Evolutionary conservation across 2,888 invertebrate species (phyloP).

Genomic region (Coremacera marginata): DNA sequence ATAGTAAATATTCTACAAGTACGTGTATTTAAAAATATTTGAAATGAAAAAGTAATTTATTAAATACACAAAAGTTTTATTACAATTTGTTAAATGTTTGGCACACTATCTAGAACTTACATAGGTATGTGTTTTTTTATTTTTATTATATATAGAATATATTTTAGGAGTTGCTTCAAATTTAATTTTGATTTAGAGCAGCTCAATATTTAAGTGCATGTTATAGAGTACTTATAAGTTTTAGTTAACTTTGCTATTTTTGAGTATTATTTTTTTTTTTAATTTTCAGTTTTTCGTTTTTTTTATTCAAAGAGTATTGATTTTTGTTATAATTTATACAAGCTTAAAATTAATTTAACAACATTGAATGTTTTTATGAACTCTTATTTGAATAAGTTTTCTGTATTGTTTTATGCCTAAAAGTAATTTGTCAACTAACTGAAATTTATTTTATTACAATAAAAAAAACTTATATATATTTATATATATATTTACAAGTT

Average conservation of each 20-base stretch:
- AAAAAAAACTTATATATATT: too few species aligned
- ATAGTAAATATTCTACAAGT: constrained; percentile 20
- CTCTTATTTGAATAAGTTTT: constrained; percentile 42
- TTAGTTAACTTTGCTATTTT: constrained; percentile 39
- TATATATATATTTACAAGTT: too few species aligned
- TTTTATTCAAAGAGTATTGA: neutral
- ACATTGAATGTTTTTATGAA: constrained; percentile 67
- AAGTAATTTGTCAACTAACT: constrained; percentile 12
- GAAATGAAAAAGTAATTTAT: neutral
- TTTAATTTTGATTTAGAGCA: constrained; percentile 24
- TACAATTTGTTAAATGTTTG: constrained; percentile 57
- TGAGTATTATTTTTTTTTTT: constrained; percentile 35
- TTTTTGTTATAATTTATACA: constrained; percentile 57
- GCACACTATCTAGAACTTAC: constrained; percentile 68
- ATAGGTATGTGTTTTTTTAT: constrained; percentile 34
- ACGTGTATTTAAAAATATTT: neutral
- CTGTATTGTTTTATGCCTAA: neutral
- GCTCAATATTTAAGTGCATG: constrained; percentile 38
- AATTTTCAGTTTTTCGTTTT: neutral
- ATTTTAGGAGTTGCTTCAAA: constrained; percentile 38
- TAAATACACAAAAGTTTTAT: constrained; percentile 7
- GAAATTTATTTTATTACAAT: neutral
- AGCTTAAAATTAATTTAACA: constrained; percentile 68
- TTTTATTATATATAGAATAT: constrained; percentile 38
- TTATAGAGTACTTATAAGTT: constrained; percentile 49